Evolutionary conservation across 2,888 invertebrate genomes (phyloP).

Genomic region (Lithophane semibrunnea): DNA sequence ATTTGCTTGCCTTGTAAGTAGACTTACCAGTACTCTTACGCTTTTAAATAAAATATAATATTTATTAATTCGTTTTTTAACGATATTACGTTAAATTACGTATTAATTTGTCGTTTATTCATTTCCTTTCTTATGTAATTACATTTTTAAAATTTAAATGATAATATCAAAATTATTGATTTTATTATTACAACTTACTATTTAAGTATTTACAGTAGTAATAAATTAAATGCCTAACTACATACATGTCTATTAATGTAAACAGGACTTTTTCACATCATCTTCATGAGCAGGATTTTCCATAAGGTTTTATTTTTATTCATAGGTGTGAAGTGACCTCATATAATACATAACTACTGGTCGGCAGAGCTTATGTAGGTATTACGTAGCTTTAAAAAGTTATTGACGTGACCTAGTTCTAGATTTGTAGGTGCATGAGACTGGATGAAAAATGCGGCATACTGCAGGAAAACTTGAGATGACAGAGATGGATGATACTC

Average conservation of each 20-base stretch:
- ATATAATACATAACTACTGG: background rate
- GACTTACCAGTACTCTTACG: background rate
- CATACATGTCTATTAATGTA: background rate
- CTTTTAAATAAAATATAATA: no score
- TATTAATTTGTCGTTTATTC: no score
- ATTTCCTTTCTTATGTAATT: no score
- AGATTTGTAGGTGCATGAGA: conserved; percentile 38
- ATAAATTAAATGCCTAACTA: no score
- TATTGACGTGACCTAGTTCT: conserved; percentile 56
- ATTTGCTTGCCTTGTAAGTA: background rate
- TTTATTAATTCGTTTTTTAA: no score
- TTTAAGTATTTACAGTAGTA: no score
- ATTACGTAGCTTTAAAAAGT: conserved; percentile 42
- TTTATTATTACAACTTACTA: no score
- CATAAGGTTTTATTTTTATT: background rate
- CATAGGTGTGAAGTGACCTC: background rate
- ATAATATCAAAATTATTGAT: no score
- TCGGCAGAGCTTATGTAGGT: background rate
- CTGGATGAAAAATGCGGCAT: conserved; percentile 50
- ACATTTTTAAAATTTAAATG: no score
- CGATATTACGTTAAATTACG: no score
- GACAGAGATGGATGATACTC: conserved; percentile 36
- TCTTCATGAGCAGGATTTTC: background rate
- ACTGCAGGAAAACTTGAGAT: conserved; percentile 43
- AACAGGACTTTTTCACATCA: background rate